Evolutionary conservation across 1,140 invertebrate species (phyloP).

Genomic region (Zeugodacus cucurbitae): DNA sequence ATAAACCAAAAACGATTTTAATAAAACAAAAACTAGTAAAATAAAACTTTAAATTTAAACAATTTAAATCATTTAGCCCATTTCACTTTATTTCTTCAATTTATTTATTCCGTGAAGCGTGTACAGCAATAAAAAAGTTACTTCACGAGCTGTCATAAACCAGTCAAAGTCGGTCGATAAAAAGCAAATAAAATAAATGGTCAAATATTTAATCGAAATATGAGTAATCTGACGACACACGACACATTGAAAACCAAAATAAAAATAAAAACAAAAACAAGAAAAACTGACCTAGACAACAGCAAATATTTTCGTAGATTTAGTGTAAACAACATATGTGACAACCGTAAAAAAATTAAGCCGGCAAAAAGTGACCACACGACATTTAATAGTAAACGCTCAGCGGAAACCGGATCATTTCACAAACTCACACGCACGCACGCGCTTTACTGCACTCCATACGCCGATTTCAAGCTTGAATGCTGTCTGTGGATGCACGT

Average conservation of each 20-base stretch:
- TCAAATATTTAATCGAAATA: background rate
- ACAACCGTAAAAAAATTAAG: background rate
- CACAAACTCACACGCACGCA: background rate
- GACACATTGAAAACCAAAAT: background rate
- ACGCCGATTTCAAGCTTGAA: background rate
- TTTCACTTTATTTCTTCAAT: too few relatives aligned
- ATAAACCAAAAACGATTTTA: too few relatives aligned
- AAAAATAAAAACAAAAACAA: background rate
- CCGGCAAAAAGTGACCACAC: background rate
- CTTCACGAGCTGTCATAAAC: background rate
- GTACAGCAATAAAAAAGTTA: background rate
- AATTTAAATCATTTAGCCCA: too few relatives aligned
- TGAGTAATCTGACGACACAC: background rate
- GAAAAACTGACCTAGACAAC: conserved; percentile 11
- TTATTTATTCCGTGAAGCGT: too few relatives aligned
- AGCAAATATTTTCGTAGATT: background rate
- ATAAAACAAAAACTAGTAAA: too few relatives aligned
- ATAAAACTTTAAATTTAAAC: too few relatives aligned
- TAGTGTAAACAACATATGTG: background rate
- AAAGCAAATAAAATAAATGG: background rate
- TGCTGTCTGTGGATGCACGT: background rate
- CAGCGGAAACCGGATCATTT: background rate
- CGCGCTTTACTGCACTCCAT: too few relatives aligned
- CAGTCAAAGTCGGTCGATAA: background rate
- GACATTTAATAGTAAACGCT: background rate